Conservation (phyloP, 2,113 vertebrate species). For the Gambusia holbrooki region DNA sequence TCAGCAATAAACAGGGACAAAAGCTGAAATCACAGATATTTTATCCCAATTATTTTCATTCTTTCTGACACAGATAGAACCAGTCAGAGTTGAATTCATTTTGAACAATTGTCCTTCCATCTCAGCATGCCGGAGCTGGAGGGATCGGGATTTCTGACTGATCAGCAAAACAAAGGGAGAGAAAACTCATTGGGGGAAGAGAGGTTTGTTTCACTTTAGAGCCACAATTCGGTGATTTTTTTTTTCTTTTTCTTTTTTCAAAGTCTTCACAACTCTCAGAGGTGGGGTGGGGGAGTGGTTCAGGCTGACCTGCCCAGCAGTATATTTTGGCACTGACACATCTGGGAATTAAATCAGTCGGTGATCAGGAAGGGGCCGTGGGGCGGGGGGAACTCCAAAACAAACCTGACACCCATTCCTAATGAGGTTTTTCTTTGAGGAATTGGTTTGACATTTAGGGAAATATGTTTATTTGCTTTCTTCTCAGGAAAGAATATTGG, state of each 20-base stretch:
- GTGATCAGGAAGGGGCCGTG: constrained; percentile 17
- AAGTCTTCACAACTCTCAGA: constrained; percentile 36
- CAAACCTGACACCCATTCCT: constrained; percentile 55
- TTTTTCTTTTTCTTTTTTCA: background rate
- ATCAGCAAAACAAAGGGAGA: constrained; percentile 48
- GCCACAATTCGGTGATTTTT: constrained; percentile 37
- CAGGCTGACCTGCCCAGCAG: constrained; percentile 27
- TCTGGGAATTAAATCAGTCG: constrained; percentile 57
- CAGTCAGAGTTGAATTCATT: constrained; percentile 55
- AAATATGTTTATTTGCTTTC: constrained; percentile 31
- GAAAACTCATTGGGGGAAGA: constrained; percentile 34
- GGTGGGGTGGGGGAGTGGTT: background rate
- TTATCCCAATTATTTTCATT: constrained; percentile 29
- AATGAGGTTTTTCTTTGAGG: constrained; percentile 46
- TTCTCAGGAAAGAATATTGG: constrained; percentile 18
- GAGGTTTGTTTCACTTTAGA: constrained; percentile 41
- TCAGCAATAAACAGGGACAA: constrained; percentile 42
- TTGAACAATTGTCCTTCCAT: constrained; percentile 55
- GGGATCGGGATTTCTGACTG: constrained; percentile 36
- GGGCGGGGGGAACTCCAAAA: constrained; percentile 28
- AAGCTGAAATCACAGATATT: constrained; percentile 11
- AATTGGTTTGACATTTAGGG: constrained; percentile 31
- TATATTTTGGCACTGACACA: constrained; percentile 37
- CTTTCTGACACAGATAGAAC: constrained; percentile 34
- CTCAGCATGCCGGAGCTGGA: constrained; percentile 45